Conservation (phyloP, 2,888 invertebrate genomes). For the Orthosia gracilis region DNA sequence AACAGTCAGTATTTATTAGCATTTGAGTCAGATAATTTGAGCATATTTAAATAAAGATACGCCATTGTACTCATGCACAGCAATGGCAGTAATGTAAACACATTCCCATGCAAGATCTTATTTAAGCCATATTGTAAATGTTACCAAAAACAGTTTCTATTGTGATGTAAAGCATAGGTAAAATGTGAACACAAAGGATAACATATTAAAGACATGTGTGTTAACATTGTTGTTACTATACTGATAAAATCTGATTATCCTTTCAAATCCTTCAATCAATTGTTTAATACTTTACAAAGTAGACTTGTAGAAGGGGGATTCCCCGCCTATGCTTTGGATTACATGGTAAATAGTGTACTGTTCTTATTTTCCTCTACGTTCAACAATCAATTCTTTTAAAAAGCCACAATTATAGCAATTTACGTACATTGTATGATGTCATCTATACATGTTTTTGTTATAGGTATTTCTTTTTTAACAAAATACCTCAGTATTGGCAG, state of each 20-base stretch:
- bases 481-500: not conserved
- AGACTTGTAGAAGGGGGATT: no score
- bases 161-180: constrained; percentile 3
- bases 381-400: not conserved
- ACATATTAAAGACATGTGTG: not conserved
- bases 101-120: constrained; percentile 8
- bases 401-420: not conserved
- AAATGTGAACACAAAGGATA: constrained; percentile 20
- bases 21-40: constrained; percentile 1
- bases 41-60: not conserved
- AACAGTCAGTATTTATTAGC: constrained; percentile 8
- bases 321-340: no score
- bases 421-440: constrained; percentile 15
- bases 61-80: constrained; percentile 9
- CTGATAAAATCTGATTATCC: constrained; percentile 24
- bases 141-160: constrained; percentile 3
- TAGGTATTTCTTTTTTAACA: not conserved
- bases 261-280: not conserved
- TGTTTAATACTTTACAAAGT: not conserved
- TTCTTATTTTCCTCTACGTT: constrained; percentile 20
- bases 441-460: constrained; percentile 1
- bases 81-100: constrained; percentile 23
- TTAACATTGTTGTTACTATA: constrained; percentile 13
- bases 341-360: not conserved
- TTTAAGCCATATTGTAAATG: constrained; percentile 24